A percentile compares a stretch with the other conserved stretches of the same genome.
Evolutionary conservation across 2,797 vertebrate genomes (phyloP).

Genomic region (Tauraco hartlaubi): DNA sequence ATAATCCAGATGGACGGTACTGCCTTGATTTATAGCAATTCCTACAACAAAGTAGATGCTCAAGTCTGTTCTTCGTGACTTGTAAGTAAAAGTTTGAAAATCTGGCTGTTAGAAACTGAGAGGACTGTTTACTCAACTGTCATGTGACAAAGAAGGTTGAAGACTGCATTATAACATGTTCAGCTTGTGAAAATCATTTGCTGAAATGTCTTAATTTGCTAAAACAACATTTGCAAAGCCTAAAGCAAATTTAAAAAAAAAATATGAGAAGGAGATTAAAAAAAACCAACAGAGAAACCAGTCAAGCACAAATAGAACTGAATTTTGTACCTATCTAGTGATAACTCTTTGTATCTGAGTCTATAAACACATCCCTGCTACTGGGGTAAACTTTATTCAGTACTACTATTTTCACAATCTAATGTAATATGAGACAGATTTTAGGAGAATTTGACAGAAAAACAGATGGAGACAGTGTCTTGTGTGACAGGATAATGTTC

Average conservation of each 20-base stretch:
- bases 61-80: not conserved
- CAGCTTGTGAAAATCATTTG: not conserved
- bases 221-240: not conserved
- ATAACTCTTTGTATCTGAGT: not conserved
- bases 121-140: not conserved
- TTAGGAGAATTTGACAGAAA: constrained; percentile 43
- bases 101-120: not conserved
- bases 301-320: not conserved
- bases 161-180: not conserved
- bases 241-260: not conserved
- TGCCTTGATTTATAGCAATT: not conserved
- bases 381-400: not conserved
- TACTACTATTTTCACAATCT: constrained; percentile 28
- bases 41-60: not conserved
- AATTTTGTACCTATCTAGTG: not conserved
- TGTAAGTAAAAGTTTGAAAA: not conserved
- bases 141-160: not conserved
- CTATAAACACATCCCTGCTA: not conserved
- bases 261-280: not conserved
- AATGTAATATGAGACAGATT: constrained; percentile 52
- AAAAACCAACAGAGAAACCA: not conserved
- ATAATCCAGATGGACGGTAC: not conserved
- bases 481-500: not conserved
- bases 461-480: constrained; percentile 8
- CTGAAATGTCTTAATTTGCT: not conserved